Evolutionary conservation across 2,797 vertebrate genomes (phyloP).

Genomic region (Squalus acanthias): DNA sequence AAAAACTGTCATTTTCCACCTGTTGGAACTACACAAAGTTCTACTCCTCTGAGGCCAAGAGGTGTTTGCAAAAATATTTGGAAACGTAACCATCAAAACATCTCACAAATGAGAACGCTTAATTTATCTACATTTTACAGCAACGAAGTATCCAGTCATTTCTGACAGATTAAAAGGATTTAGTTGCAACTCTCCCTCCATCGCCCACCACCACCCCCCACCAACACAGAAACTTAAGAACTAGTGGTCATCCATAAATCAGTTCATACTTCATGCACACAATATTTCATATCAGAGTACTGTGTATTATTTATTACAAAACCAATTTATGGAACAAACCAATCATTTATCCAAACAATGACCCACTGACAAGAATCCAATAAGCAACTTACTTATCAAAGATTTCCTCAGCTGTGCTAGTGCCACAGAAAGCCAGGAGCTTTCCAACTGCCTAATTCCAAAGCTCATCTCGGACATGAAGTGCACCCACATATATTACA

Average conservation of each 20-base stretch:
- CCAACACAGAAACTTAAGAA: no score
- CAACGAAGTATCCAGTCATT: background rate
- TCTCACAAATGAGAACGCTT: background rate
- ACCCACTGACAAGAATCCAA: background rate
- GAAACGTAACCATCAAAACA: background rate
- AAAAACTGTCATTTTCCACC: background rate
- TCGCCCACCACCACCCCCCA: no score
- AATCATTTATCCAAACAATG: background rate
- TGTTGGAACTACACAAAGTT: background rate
- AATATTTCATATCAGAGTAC: background rate
- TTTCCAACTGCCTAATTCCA: background rate
- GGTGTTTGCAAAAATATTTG: background rate
- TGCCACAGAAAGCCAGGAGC: background rate
- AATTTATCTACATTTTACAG: background rate
- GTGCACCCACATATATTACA: background rate
- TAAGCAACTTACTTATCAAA: background rate
- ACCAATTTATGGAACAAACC: background rate
- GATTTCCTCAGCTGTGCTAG: background rate
- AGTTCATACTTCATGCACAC: background rate
- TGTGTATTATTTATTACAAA: background rate
- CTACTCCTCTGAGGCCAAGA: background rate
- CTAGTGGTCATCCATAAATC: background rate
- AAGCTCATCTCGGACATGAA: background rate
- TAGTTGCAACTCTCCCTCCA: background rate
- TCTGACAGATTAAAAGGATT: background rate